Evolutionary conservation across 2,888 invertebrate species (phyloP), one percentile per base, ranked within the genome.

Genomic region (Hoplodrina blanda): DNA sequence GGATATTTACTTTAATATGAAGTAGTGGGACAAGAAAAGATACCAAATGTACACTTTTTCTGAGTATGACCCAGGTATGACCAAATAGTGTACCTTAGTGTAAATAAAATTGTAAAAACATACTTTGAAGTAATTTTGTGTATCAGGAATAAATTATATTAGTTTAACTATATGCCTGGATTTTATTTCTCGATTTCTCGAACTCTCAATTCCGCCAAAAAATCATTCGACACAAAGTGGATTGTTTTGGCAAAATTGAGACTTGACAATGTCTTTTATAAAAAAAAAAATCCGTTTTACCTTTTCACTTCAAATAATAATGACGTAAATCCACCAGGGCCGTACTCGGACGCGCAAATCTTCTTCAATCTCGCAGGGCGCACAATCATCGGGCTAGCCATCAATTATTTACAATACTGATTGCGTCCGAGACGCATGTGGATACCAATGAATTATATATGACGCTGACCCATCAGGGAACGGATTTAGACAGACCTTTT

Each of bases 361-460:
- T 93, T 91, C 89, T 81, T 81, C 85, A 94, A 95, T 96, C 95
- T 95, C 95, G 90, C 91, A 94, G 92, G 91, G 90, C 87, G 86
- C 88, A 89, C 93, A 94, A 94, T 95, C 94, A 95, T 95, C 94
- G 90, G 88, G 78, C 81, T 82, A 78, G 81, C 76, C 91, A 95
- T 96, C 91, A 90, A 96, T 96, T 95, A 96, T 96, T 96, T 93
- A 96, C 91, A 89, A 95, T 95, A 95, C 94, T 96, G 96, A 96
- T 96, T 96, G 96, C 94, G 96, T 95, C 93, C 93, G 93, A 94
- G 92, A 93, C 92, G 93, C 94, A 95, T 93, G 94, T 92, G 93
- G 93, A 92, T 92, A 89, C 87, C 85, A 65, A 83, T 95, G 93
- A 92, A 95, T 95, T 92, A 95, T 95, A 93, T 89, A 95, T 95